Conservation (phyloP, 2,113 vertebrate species). For the Coturnix japonica region DNA sequence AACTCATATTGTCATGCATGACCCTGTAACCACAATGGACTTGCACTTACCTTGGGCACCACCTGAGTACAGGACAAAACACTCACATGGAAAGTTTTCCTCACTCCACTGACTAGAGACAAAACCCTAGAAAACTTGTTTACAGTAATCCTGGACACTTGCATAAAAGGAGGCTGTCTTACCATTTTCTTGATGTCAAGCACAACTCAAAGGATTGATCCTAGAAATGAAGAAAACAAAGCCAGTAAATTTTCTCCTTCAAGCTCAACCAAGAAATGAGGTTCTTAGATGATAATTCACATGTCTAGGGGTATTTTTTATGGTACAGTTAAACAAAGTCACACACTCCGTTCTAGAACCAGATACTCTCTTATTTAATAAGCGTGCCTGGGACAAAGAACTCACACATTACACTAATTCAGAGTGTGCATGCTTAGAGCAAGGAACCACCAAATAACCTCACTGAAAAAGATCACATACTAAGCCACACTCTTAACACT, state of each 20-base stretch:
- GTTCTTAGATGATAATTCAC: neutral
- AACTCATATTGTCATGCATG: rapidly evolving
- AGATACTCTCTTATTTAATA: neutral
- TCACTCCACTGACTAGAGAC: neutral
- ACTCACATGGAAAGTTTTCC: neutral
- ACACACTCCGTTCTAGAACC: neutral
- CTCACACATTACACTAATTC: neutral
- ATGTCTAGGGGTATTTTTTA: neutral
- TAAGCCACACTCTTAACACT: neutral
- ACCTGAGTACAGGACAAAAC: neutral
- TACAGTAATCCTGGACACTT: neutral
- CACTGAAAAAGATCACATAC: neutral
- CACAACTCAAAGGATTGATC: conserved; percentile 71
- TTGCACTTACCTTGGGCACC: neutral
- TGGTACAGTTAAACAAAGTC: neutral
- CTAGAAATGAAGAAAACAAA: conserved; percentile 65
- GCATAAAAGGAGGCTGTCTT: conserved; percentile 51
- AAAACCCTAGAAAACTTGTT: neutral
- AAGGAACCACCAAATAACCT: neutral
- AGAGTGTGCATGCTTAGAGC: neutral
- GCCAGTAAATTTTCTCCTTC: neutral
- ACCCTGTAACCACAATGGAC: neutral
- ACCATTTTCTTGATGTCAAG: conserved; percentile 77
- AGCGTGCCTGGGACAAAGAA: neutral
- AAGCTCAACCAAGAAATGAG: neutral